These are phyloP conservation scores for Vireo altiloquus DNA, from an alignment of 2,113 vertebrate species.

Conservation along the genomic window DNA sequence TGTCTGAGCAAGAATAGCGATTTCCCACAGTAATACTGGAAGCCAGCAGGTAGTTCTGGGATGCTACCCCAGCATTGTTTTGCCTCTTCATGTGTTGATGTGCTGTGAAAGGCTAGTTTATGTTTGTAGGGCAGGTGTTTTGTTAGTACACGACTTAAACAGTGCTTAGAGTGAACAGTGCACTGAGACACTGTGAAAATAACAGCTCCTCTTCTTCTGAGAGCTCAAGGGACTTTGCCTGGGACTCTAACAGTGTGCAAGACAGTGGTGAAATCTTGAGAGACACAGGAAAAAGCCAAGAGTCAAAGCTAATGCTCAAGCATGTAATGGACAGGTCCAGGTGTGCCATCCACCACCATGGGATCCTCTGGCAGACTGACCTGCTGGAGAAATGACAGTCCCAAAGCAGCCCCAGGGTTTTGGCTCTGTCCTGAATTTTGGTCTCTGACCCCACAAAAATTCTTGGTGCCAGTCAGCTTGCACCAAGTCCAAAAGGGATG, in stretches of 20 bases:
- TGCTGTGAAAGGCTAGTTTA: not conserved
- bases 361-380: not conserved
- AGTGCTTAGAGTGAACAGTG: not conserved
- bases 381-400: not conserved
- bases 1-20: not conserved
- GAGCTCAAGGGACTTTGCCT: not conserved
- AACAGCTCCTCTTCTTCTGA: not conserved
- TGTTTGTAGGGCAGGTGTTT: not conserved
- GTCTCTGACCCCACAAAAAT: not conserved
- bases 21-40: not conserved
- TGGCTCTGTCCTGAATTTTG: not conserved
- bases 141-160: not conserved
- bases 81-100: not conserved
- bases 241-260: not conserved
- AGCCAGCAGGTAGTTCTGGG: not conserved
- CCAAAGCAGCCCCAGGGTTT: not conserved
- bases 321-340: rapidly evolving
- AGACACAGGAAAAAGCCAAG: rapidly evolving
- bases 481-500: rapidly evolving
- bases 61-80: not conserved
- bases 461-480: not conserved
- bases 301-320: not conserved
- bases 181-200: not conserved
- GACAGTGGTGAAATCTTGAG: not conserved
- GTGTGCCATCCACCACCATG: not conserved